Conservation (phyloP, 2,888 invertebrate genomes). For the Sceliomorpha sp. region DNA sequence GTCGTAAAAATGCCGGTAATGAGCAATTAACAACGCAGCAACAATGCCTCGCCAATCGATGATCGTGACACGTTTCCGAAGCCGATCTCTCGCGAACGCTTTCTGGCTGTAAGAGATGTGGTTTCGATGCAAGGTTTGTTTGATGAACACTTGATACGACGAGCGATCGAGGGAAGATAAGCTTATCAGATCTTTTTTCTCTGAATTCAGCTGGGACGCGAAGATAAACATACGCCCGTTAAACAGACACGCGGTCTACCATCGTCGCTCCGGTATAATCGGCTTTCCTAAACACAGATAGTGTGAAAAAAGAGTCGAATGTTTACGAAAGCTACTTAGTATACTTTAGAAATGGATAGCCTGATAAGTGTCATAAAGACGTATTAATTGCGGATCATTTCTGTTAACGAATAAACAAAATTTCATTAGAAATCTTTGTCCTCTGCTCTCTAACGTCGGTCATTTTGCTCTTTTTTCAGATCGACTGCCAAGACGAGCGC, state of each 20-base stretch:
- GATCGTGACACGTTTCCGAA: constrained; percentile 30
- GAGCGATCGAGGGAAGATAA: constrained; percentile 42
- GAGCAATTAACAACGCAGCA: constrained; percentile 4
- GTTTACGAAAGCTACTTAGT: constrained; percentile 10
- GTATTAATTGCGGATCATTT: too few species aligned
- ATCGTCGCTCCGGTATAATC: constrained; percentile 32
- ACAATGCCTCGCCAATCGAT: constrained; percentile 21
- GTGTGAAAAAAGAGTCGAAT: not conserved
- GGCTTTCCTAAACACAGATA: constrained; percentile 36
- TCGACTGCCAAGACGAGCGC: constrained; percentile 73
- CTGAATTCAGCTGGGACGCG: constrained; percentile 14
- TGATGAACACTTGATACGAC: constrained; percentile 41
- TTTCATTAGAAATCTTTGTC: too few species aligned
- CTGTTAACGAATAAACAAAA: too few species aligned
- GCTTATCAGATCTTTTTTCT: constrained; percentile 36
- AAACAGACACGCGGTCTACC: constrained; percentile 49
- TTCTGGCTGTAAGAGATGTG: constrained; percentile 32
- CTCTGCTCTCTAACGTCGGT: too few species aligned
- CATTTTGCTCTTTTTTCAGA: too few species aligned
- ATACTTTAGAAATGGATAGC: constrained; percentile 1
- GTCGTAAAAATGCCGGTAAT: constrained; percentile 5
- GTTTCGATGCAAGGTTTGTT: constrained; percentile 38
- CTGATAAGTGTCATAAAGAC: too few species aligned
- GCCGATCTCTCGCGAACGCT: constrained; percentile 30
- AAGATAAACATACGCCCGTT: constrained; percentile 39